Percentiles rank a stretch among this genome's conserved stretches.
phyloP scores from a whole-genome alignment of 2,888 invertebrate genomes.

The Pecten maximus region DNA sequence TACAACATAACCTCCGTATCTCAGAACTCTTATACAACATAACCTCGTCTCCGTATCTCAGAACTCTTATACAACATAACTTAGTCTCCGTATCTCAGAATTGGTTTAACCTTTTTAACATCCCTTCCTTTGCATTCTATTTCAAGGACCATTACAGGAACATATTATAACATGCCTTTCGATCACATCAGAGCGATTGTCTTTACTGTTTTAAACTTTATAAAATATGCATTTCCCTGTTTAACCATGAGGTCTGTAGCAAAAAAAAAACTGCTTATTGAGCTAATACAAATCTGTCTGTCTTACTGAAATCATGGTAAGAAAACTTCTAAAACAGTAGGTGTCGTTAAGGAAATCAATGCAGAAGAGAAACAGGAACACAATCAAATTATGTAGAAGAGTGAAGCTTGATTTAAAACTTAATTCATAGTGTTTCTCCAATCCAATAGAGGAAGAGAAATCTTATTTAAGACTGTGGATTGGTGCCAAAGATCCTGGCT shows the following conservation, averaged over 20 bases:
- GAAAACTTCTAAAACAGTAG: not conserved
- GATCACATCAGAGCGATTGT: not conserved
- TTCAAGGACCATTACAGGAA: no score
- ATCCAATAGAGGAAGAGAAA: not conserved
- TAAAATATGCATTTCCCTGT: not conserved
- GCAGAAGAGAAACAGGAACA: not conserved
- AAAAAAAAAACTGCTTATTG: not conserved
- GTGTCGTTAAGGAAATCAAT: slow-evolving; percentile 14
- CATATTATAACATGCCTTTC: no score
- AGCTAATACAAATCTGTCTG: not conserved
- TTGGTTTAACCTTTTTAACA: no score
- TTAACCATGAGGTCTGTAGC: not conserved
- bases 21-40: no score
- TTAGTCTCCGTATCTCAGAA: no score
- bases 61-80: no score
- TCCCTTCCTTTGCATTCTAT: no score
- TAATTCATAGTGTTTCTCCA: not conserved
- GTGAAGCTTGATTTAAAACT: not conserved
- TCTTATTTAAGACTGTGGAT: not conserved
- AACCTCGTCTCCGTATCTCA: no score
- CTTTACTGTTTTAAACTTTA: not conserved
- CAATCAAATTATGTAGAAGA: not conserved
- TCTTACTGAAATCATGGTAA: not conserved
- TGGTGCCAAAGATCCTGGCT: slow-evolving; percentile 13
- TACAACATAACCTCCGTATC: no score